Evolutionary conservation across 2,888 invertebrate species (phyloP).

Genomic region (Balanococcus diminutus): DNA sequence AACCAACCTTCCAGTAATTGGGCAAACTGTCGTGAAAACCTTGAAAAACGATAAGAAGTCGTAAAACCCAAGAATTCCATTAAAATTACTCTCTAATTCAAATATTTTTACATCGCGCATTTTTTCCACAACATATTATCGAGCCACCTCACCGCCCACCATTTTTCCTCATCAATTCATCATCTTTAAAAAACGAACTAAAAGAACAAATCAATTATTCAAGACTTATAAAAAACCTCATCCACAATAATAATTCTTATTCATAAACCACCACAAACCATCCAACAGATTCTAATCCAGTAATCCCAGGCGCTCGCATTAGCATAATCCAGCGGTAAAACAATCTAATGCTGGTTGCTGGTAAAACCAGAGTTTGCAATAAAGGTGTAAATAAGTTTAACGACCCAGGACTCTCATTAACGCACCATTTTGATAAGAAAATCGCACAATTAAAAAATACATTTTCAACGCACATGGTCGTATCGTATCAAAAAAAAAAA

Average conservation of each 20-base stretch:
- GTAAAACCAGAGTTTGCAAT: not conserved
- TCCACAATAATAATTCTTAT: too few relatives aligned
- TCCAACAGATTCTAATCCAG: not conserved
- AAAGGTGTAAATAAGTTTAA: conserved; percentile 15
- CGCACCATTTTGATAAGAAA: not conserved
- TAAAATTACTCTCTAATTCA: too few relatives aligned
- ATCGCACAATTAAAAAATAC: conserved; percentile 1
- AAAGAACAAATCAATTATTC: not conserved
- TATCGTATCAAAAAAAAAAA: not conserved
- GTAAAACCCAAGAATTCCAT: too few relatives aligned
- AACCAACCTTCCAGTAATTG: too few relatives aligned
- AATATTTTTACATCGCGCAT: too few relatives aligned
- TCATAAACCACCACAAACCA: not conserved
- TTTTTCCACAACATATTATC: not conserved
- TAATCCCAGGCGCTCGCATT: not conserved
- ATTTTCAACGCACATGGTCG: not conserved
- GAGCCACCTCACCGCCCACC: not conserved
- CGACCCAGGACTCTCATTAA: not conserved
- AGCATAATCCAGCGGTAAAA: not conserved
- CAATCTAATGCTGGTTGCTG: too few relatives aligned
- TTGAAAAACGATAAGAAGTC: too few relatives aligned
- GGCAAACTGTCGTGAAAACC: too few relatives aligned
- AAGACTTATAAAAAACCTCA: not conserved
- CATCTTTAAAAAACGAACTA: too few relatives aligned
- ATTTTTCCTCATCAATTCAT: too few relatives aligned